A percentile compares a stretch with the other conserved stretches of the same genome.
Conservation (phyloP, 2,797 vertebrate genomes). For the Aratinga solstitialis region DNA sequence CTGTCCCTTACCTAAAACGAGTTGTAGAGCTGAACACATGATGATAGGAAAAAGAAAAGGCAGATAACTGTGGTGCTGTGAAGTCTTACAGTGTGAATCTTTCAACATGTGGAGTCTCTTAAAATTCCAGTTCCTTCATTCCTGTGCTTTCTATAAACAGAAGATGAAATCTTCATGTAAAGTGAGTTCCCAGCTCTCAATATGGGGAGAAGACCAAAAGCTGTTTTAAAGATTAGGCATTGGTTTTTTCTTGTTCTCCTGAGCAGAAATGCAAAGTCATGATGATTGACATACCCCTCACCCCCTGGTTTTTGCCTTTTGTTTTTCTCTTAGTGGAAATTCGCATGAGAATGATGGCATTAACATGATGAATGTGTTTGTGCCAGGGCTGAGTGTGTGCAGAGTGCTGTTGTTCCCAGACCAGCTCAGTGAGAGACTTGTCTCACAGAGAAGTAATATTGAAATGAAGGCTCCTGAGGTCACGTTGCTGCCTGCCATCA, state of each 20-base stretch:
- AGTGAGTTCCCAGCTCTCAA: not conserved
- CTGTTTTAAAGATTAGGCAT: not conserved
- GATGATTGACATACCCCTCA: not conserved
- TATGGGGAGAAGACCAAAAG: not conserved
- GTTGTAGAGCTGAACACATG: not conserved
- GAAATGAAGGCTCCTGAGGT: not conserved
- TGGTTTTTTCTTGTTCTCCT: not conserved
- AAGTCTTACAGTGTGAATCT: not conserved
- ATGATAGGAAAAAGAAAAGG: not conserved
- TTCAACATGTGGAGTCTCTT: not conserved
- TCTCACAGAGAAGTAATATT: not conserved
- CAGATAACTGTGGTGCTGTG: not conserved
- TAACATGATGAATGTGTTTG: not conserved
- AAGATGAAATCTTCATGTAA: not conserved
- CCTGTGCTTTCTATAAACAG: not conserved
- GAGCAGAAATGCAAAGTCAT: not conserved
- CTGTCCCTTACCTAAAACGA: not conserved
- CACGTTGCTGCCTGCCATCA: not conserved
- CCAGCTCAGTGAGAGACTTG: not conserved
- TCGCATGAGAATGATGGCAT: accelerated
- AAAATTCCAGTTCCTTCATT: not conserved
- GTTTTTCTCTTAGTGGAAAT: not conserved
- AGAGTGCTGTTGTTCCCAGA: not conserved
- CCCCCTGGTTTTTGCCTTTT: not conserved
- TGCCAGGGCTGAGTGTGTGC: not conserved